A percentile compares a stretch with the other conserved stretches of the same genome.
These are phyloP conservation scores for Dicrurus megarhynchus DNA, from an alignment of 2,113 vertebrate species.

Conservation along the genomic window DNA sequence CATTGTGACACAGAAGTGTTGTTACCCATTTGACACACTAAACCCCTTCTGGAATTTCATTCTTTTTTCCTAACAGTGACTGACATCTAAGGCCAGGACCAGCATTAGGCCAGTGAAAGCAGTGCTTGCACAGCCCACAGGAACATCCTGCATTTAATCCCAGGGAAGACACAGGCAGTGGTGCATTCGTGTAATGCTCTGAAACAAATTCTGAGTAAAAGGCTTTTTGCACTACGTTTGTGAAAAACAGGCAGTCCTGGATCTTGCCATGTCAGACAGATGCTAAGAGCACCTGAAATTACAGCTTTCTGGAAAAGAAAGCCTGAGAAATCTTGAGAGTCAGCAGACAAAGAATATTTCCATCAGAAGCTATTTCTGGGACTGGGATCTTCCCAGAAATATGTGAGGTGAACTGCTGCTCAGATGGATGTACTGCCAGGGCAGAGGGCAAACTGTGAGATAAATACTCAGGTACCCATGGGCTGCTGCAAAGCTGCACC, in stretches of 20 bases:
- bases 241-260: background rate
- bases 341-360: background rate
- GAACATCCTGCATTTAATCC: background rate
- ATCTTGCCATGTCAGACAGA: background rate
- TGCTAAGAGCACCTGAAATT: background rate
- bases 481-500: background rate
- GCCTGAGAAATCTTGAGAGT: background rate
- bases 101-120: background rate
- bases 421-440: background rate
- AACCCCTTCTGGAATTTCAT: background rate
- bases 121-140: background rate
- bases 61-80: background rate
- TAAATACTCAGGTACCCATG: slow-evolving; percentile 21
- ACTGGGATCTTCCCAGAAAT: background rate
- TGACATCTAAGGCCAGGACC: background rate
- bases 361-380: background rate
- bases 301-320: slow-evolving; percentile 16
- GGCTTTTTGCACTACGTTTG: background rate
- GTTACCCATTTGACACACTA: background rate
- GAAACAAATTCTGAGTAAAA: background rate
- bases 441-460: slow-evolving; percentile 44
- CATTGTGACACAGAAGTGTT: background rate
- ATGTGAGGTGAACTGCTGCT: background rate
- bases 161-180: background rate
- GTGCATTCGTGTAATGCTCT: fast-evolving